These are phyloP conservation scores for Drosophila sucinea DNA, from an alignment of 1,140 invertebrate genomes.

Conservation along the genomic window DNA sequence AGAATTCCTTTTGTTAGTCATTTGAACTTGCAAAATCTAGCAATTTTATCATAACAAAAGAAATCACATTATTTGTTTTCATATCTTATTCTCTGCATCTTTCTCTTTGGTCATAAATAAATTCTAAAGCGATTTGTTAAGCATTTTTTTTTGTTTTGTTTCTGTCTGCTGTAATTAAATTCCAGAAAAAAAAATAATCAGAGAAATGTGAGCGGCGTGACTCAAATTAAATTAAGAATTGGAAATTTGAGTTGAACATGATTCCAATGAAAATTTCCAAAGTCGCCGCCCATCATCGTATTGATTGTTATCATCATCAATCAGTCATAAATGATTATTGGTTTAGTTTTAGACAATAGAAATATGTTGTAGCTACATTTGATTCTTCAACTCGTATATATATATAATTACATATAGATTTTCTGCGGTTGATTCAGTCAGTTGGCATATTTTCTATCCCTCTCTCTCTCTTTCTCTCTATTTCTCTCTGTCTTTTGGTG, in stretches of 20 bases:
- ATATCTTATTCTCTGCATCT: not conserved
- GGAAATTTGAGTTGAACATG: not conserved
- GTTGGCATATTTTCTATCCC: slow-evolving; percentile 27
- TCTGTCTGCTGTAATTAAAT: slow-evolving; percentile 2
- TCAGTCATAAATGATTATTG: slow-evolving; percentile 14
- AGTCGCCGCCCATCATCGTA: not conserved
- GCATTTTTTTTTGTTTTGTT: not conserved
- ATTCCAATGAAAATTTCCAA: slow-evolving; percentile 5
- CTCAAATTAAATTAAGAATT: not conserved
- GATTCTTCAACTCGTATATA: slow-evolving; percentile 43
- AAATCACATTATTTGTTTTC: not conserved
- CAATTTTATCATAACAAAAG: slow-evolving; percentile 8
- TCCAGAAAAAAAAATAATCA: not conserved
- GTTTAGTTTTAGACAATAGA: slow-evolving; percentile 9
- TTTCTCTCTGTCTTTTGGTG: slow-evolving; percentile 15
- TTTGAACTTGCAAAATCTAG: slow-evolving; percentile 1
- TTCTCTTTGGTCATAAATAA: not conserved
- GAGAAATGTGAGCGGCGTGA: not conserved
- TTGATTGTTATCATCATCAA: slow-evolving; percentile 8
- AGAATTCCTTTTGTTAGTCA: slow-evolving; percentile 10
- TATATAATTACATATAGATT: slow-evolving; percentile 74
- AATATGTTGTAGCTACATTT: slow-evolving; percentile 7
- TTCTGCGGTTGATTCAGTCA: slow-evolving; percentile 66
- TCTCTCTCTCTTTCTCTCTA: not conserved
- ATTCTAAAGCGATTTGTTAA: not conserved